Percentiles rank a stretch among this genome's conserved stretches.
Evolutionary conservation across 2,888 invertebrate species (phyloP).

Genomic region (Julus scanicus): DNA sequence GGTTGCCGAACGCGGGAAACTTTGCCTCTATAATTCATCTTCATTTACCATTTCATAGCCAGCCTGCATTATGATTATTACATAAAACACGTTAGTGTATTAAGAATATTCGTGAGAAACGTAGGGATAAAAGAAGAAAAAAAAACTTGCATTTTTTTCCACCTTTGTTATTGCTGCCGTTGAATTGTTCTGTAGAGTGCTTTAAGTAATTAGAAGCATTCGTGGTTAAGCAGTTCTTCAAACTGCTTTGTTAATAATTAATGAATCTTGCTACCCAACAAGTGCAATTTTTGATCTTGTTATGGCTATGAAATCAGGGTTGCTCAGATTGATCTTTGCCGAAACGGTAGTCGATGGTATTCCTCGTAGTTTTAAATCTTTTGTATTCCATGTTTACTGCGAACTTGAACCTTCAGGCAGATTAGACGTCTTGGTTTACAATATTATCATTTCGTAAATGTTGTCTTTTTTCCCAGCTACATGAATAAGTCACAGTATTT

Average conservation of each 20-base stretch:
- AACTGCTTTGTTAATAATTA: background rate
- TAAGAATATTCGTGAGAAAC: background rate
- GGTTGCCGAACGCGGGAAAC: slow-evolving; percentile 4
- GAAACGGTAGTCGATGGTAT: background rate
- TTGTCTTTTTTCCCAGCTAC: background rate
- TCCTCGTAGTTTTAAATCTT: background rate
- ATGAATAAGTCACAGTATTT: background rate
- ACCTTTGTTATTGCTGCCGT: background rate
- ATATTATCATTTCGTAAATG: background rate
- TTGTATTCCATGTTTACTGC: background rate
- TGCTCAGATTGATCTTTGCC: background rate
- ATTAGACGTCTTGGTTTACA: background rate
- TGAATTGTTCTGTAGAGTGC: background rate
- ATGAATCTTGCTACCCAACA: background rate
- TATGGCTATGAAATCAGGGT: background rate
- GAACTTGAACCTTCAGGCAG: background rate
- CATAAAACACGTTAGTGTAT: background rate
- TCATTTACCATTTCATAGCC: slow-evolving; percentile 4
- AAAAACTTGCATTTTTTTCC: background rate
- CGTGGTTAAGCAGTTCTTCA: background rate
- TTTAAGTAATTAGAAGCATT: slow-evolving; percentile 6
- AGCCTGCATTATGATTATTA: slow-evolving; percentile 16
- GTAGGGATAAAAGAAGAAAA: background rate
- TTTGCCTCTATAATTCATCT: slow-evolving; percentile 37
- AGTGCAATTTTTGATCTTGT: background rate